phyloP scores from a whole-genome alignment of 1,140 invertebrate species.

The Halictus rubicundus region DNA sequence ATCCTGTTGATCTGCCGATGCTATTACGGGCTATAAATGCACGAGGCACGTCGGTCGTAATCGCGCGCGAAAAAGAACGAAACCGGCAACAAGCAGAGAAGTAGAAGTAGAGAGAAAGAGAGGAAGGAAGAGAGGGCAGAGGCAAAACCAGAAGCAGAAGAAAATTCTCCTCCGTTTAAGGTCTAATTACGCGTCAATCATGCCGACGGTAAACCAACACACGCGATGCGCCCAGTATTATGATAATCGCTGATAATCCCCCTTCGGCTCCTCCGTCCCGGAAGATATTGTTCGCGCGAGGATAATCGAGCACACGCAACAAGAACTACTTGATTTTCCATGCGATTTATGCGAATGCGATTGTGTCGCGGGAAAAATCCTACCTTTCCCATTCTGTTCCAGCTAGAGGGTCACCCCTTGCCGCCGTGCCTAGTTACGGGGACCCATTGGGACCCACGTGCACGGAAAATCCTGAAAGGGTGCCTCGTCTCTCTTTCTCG shows the following conservation, averaged over 20 bases:
- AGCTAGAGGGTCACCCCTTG: conserved; percentile 7
- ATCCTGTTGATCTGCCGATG: too few relatives aligned
- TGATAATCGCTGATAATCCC: conserved; percentile 33
- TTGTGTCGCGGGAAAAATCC: conserved; percentile 19
- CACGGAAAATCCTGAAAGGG: conserved; percentile 34
- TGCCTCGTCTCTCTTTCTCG: background rate
- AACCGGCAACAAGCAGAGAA: too few relatives aligned
- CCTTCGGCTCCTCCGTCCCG: background rate
- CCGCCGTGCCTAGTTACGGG: conserved; percentile 15
- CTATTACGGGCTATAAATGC: too few relatives aligned
- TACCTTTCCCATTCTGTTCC: background rate
- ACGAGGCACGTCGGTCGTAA: background rate
- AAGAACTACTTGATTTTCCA: conserved; percentile 41
- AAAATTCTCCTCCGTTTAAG: background rate
- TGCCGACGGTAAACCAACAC: background rate
- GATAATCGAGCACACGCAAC: conserved; percentile 22
- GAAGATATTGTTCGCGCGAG: conserved; percentile 14
- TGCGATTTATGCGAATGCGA: conserved; percentile 34
- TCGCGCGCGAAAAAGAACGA: background rate
- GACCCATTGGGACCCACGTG: conserved; percentile 36
- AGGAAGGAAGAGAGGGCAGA: too few relatives aligned
- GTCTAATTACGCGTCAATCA: background rate
- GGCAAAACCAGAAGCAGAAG: too few relatives aligned
- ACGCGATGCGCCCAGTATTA: conserved; percentile 23
- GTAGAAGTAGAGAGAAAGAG: too few relatives aligned